Percentiles rank a stretch among this genome's conserved stretches.
These are phyloP conservation scores for Spodoptera picta DNA, from an alignment of 2,888 invertebrate species.

Conservation along the genomic window DNA sequence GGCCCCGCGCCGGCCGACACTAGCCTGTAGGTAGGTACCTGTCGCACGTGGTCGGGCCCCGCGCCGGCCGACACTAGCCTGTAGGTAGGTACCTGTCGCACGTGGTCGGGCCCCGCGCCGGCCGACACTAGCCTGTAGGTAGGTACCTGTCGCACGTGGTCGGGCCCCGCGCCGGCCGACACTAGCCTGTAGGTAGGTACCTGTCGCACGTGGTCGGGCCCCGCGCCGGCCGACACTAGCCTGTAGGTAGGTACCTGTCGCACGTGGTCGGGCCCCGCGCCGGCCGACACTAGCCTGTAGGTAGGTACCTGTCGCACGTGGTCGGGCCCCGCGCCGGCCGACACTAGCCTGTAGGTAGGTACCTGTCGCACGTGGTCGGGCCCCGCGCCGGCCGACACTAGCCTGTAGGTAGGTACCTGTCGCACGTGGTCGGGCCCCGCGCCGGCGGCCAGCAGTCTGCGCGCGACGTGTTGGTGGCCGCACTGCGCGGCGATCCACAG, in stretches of 20 bases:
- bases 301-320: constrained; percentile 91
- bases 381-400: constrained; percentile 93
- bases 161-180: constrained; percentile 93
- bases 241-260: constrained; percentile 90
- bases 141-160: constrained; percentile 92
- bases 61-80: constrained; percentile 94
- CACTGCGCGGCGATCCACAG: constrained; percentile 98
- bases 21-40: constrained; percentile 90
- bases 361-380: constrained; percentile 95
- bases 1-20: constrained; percentile 93
- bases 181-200: constrained; percentile 90
- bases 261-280: constrained; percentile 93
- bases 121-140: constrained; percentile 90
- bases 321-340: constrained; percentile 94
- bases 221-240: constrained; percentile 93
- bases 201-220: constrained; percentile 94
- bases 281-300: constrained; percentile 91
- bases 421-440: constrained; percentile 94
- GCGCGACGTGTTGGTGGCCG: constrained; percentile 95
- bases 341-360: constrained; percentile 88
- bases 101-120: constrained; percentile 94
- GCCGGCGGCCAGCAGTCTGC: constrained; percentile 93
- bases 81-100: constrained; percentile 90
- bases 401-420: constrained; percentile 89
- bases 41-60: constrained; percentile 93